Conservation (phyloP, 1,140 invertebrate species). For the Venturia canescens region DNA sequence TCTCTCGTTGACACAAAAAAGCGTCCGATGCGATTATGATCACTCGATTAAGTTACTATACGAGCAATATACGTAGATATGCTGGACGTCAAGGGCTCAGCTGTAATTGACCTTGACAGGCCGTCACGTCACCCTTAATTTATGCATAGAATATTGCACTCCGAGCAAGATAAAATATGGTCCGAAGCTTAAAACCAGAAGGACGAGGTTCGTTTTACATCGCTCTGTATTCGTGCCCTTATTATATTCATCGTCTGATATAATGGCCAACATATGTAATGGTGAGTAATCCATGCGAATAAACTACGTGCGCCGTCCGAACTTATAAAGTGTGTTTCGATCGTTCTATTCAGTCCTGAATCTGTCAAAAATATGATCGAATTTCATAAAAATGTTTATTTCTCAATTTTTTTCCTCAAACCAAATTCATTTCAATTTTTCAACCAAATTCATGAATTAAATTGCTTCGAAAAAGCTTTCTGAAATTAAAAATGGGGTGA, state of each 20-base stretch:
- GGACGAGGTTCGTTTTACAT: too few relatives aligned
- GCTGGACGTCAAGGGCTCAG: neutral
- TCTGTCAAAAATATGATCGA: neutral
- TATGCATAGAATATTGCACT: neutral
- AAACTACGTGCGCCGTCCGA: neutral
- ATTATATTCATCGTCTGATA: neutral
- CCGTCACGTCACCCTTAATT: constrained; percentile 19
- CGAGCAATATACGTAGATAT: neutral
- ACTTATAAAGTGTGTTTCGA: neutral
- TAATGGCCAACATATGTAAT: neutral
- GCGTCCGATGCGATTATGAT: neutral
- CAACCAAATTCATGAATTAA: too few relatives aligned
- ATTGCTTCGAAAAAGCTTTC: too few relatives aligned
- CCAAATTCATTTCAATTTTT: too few relatives aligned
- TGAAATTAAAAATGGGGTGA: too few relatives aligned
- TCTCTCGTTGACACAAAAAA: neutral
- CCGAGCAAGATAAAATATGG: too few relatives aligned
- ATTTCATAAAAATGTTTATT: too few relatives aligned
- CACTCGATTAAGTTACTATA: neutral
- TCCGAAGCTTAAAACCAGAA: too few relatives aligned
- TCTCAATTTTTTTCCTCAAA: too few relatives aligned
- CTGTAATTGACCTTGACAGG: constrained; percentile 1
- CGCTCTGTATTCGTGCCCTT: neutral
- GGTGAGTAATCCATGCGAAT: neutral
- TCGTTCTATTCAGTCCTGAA: neutral